Evolutionary conservation across 92 coral and sea anemone genomes (phyloP).

Genomic region (Epizoanthus stellaris): DNA sequence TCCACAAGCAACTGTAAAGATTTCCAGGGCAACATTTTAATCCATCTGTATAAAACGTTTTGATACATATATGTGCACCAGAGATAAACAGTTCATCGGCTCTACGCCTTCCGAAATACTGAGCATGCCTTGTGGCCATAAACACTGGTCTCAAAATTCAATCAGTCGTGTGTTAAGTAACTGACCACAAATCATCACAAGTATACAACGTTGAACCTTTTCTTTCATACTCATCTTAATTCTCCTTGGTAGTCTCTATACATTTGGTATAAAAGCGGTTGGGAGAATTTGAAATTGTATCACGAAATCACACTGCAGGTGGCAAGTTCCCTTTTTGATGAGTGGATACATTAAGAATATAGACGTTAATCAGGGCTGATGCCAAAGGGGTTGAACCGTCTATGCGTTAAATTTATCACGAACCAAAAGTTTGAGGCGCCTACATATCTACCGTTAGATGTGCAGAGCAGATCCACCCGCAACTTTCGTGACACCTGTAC

Average conservation of each 20-base stretch:
- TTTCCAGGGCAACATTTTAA: constrained; percentile 11
- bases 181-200: neutral
- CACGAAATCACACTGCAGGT: neutral
- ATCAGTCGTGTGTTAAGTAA: neutral
- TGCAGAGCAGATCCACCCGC: neutral
- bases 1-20: neutral
- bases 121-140: neutral
- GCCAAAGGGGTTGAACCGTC: neutral
- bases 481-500: neutral
- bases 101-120: neutral
- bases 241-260: neutral
- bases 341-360: neutral
- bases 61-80: constrained; percentile 15
- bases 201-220: neutral
- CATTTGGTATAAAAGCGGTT: constrained; percentile 7
- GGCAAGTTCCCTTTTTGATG: neutral
- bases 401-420: too few relatives aligned
- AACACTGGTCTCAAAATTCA: neutral
- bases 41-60: constrained; percentile 24
- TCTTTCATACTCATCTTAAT: neutral
- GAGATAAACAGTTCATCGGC: constrained; percentile 1
- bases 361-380: neutral
- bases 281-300: neutral
- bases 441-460: neutral
- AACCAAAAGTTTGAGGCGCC: too few relatives aligned